Conservation (phyloP, 2,888 invertebrate genomes). For the Scotopteryx bipunctaria region DNA sequence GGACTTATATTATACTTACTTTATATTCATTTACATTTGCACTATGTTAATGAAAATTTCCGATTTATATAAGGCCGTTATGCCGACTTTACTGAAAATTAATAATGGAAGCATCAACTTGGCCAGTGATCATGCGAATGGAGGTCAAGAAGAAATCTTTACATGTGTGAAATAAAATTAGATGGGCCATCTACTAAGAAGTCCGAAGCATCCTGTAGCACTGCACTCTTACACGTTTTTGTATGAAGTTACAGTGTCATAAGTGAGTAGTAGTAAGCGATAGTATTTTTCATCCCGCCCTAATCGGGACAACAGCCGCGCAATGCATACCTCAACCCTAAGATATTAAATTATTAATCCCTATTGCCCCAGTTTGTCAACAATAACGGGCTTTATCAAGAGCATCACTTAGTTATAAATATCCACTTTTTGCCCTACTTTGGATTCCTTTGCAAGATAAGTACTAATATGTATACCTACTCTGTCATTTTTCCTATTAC, state of each 20-base stretch:
- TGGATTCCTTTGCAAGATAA: too few species aligned
- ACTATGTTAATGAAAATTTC: conserved; percentile 65
- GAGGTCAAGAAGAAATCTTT: conserved; percentile 25
- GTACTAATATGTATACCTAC: too few species aligned
- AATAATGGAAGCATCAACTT: conserved; percentile 18
- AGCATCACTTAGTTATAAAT: conserved; percentile 18
- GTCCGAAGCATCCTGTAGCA: not conserved
- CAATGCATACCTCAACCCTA: not conserved
- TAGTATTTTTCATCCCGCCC: not conserved
- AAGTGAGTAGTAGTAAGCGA: not conserved
- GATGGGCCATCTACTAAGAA: conserved; percentile 3
- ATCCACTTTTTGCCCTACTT: conserved; percentile 29
- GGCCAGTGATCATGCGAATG: conserved; percentile 27
- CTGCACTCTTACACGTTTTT: not conserved
- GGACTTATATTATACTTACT: conserved; percentile 69
- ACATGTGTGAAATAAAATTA: conserved; percentile 12
- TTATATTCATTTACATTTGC: conserved; percentile 71
- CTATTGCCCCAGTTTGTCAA: conserved; percentile 57
- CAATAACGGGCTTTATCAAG: conserved; percentile 23
- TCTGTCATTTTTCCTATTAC: too few species aligned
- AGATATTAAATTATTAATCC: conserved; percentile 24
- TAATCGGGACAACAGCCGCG: not conserved
- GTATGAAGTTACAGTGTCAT: not conserved
- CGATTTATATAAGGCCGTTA: conserved; percentile 66
- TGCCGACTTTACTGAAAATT: conserved; percentile 45